phyloP scores from a whole-genome alignment of 2,888 invertebrate genomes.

The Synanthedon andrenaeformis region DNA sequence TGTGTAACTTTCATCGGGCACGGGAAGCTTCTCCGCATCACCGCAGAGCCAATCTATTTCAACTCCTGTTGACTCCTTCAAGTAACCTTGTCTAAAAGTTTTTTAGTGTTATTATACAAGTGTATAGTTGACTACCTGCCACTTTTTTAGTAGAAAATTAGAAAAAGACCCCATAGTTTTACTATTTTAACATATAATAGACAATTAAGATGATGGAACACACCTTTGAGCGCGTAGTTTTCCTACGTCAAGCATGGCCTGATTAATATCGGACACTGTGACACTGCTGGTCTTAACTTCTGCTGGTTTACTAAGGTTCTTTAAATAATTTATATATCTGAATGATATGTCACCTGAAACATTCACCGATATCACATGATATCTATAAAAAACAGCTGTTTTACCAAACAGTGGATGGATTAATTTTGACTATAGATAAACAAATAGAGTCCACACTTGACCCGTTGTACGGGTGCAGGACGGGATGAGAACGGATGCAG shows the following conservation, averaged over 20 bases:
- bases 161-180: too few relatives aligned
- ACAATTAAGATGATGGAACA: conserved; percentile 6
- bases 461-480: too few relatives aligned
- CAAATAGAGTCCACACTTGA: neutral
- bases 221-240: conserved; percentile 76
- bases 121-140: too few relatives aligned
- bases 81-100: conserved; percentile 61
- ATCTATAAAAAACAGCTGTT: neutral
- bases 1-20: conserved; percentile 81
- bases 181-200: too few relatives aligned
- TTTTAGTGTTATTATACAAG: too few relatives aligned
- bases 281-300: conserved; percentile 71
- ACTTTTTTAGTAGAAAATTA: too few relatives aligned
- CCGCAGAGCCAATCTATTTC: conserved; percentile 78
- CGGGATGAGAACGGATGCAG: too few relatives aligned
- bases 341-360: conserved; percentile 91
- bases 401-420: too few relatives aligned
- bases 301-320: conserved; percentile 40
- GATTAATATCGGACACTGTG: conserved; percentile 91
- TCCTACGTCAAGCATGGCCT: conserved; percentile 95
- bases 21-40: conserved; percentile 88
- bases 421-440: neutral
- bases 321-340: conserved; percentile 80
- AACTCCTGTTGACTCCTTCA: conserved; percentile 52
- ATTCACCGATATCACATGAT: neutral